Conservation (phyloP, 2,888 invertebrate species). For the Sceliomorpha sp. region DNA sequence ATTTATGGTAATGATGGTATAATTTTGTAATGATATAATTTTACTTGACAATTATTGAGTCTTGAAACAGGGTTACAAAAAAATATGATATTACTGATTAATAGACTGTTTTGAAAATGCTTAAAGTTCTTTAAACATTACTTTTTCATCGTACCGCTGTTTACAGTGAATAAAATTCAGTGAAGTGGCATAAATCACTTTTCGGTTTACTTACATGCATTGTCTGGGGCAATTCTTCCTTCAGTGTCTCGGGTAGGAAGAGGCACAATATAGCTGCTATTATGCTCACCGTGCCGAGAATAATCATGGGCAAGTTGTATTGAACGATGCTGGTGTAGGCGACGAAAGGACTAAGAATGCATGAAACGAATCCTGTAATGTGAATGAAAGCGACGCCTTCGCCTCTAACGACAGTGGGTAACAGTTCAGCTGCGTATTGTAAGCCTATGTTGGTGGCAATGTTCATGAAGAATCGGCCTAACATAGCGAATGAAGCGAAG, state of each 20-base stretch:
- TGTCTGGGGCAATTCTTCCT: conserved; percentile 90
- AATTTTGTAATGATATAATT: too few relatives aligned
- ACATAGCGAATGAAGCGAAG: conserved; percentile 87
- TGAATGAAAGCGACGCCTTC: conserved; percentile 92
- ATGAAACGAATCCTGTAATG: conserved; percentile 92
- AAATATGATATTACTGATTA: too few relatives aligned
- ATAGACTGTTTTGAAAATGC: too few relatives aligned
- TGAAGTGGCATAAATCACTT: too few relatives aligned
- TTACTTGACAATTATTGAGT: too few relatives aligned
- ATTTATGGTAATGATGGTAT: too few relatives aligned
- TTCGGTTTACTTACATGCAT: conserved; percentile 75
- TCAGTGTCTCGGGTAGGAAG: conserved; percentile 90
- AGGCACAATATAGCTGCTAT: conserved; percentile 86
- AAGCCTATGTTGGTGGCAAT: conserved; percentile 92
- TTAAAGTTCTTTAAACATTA: too few relatives aligned
- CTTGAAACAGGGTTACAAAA: too few relatives aligned
- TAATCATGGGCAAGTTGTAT: conserved; percentile 86
- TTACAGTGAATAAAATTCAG: too few relatives aligned
- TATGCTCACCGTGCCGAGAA: conserved; percentile 87
- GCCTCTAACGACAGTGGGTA: conserved; percentile 91
- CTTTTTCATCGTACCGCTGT: too few relatives aligned
- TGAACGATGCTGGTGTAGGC: conserved; percentile 88
- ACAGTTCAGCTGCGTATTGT: conserved; percentile 91
- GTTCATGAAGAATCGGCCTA: conserved; percentile 90
- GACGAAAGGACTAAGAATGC: conserved; percentile 89